These are phyloP conservation scores for Gastrophryne carolinensis DNA, from an alignment of 2,797 vertebrate species.

Conservation along the genomic window DNA sequence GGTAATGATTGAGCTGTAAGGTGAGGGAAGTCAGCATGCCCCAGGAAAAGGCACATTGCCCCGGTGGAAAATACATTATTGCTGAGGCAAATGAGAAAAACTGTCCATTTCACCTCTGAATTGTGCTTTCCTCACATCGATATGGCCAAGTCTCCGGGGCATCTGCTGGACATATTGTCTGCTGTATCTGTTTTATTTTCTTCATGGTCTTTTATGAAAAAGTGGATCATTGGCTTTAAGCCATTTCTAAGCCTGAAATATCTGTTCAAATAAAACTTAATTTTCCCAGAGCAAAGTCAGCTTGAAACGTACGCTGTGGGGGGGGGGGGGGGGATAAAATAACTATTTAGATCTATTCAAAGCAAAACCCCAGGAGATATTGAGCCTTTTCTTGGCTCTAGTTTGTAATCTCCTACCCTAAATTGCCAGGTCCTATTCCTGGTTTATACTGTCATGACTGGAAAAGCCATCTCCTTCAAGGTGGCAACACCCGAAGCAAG, in stretches of 20 bases:
- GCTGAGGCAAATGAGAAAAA: conserved; percentile 37
- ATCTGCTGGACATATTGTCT: background rate
- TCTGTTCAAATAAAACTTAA: too few species aligned
- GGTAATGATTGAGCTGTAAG: conserved; percentile 14
- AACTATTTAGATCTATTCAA: too few species aligned
- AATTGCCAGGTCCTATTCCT: too few species aligned
- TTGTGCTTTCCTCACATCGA: conserved; percentile 31
- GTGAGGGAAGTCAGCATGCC: conserved; percentile 8
- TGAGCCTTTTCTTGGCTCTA: too few species aligned
- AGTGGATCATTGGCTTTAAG: background rate
- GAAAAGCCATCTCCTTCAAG: too few species aligned
- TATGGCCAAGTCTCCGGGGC: conserved; percentile 21
- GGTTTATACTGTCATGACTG: too few species aligned
- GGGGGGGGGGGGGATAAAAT: too few species aligned
- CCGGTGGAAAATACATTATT: conserved; percentile 28
- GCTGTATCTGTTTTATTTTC: conserved; percentile 13
- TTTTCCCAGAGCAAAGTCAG: too few species aligned
- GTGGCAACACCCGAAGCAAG: too few species aligned
- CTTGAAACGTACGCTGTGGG: too few species aligned
- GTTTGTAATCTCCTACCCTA: too few species aligned
- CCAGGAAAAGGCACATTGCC: conserved; percentile 19
- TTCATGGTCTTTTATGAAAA: background rate
- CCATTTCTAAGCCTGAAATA: background rate
- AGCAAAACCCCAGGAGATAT: too few species aligned
- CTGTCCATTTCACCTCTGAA: conserved; percentile 12